Conservation (phyloP, 2,797 vertebrate genomes). For the Botia kubotai region DNA sequence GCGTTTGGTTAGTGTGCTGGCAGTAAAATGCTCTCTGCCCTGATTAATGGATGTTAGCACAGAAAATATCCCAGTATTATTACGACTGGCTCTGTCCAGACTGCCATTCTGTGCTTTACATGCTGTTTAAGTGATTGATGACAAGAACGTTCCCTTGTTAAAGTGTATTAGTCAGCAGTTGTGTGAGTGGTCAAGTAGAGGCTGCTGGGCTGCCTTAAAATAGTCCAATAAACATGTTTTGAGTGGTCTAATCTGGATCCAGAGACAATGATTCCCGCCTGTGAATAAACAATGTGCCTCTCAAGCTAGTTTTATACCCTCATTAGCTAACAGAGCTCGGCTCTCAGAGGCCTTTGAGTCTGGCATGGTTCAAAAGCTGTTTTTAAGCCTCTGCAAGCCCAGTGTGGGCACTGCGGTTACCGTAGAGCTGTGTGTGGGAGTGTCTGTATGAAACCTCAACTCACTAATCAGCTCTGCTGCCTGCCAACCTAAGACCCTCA, state of each 20-base stretch:
- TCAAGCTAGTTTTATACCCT: constrained; percentile 77
- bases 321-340: constrained; percentile 75
- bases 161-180: constrained; percentile 8
- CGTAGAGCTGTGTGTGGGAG: constrained; percentile 37
- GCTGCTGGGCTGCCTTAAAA: constrained; percentile 64
- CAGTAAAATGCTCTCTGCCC: constrained; percentile 16
- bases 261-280: constrained; percentile 71
- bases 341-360: constrained; percentile 72
- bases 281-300: constrained; percentile 74
- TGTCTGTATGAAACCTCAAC: constrained; percentile 39
- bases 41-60: constrained; percentile 20
- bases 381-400: constrained; percentile 34
- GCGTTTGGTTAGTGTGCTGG: constrained; percentile 2
- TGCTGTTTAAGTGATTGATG: not conserved
- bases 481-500: constrained; percentile 65
- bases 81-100: not conserved
- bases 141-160: not conserved
- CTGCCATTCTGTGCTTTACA: not conserved
- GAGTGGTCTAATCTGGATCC: constrained; percentile 66
- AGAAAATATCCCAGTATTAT: not conserved
- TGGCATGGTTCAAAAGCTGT: constrained; percentile 42
- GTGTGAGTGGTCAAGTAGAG: constrained; percentile 61
- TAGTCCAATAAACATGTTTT: constrained; percentile 60
- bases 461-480: constrained; percentile 50
- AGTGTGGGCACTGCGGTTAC: constrained; percentile 23